These are phyloP conservation scores for Andrena bicolor DNA, from an alignment of 2,888 invertebrate genomes.

Conservation along the genomic window DNA sequence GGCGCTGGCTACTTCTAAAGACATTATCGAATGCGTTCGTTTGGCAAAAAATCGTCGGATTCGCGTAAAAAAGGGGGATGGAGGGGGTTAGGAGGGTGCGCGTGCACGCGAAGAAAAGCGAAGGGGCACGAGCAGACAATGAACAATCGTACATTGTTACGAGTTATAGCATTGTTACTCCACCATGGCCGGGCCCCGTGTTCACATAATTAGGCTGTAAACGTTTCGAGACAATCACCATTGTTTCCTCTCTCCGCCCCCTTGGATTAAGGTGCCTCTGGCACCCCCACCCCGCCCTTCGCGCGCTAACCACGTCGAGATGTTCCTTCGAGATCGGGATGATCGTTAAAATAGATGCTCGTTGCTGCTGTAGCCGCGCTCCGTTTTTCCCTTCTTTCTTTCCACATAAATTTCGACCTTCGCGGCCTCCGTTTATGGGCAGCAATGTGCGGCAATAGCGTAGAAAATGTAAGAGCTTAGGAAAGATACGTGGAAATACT, in stretches of 20 bases:
- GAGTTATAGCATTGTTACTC: slow-evolving; percentile 85
- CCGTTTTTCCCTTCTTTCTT: background rate
- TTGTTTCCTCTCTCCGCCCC: slow-evolving; percentile 79
- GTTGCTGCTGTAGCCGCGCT: background rate
- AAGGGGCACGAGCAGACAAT: slow-evolving; percentile 80
- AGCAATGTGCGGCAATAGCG: background rate
- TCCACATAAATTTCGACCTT: background rate
- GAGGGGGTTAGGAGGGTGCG: slow-evolving; percentile 66
- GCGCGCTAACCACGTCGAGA: slow-evolving; percentile 53
- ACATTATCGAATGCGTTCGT: background rate
- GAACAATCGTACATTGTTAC: slow-evolving; percentile 85
- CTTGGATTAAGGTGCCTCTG: slow-evolving; percentile 63
- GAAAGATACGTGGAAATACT: background rate
- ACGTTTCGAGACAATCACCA: slow-evolving; percentile 85
- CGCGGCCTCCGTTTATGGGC: background rate
- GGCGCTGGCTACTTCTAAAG: background rate
- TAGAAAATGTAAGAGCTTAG: background rate
- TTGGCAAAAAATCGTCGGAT: slow-evolving; percentile 15
- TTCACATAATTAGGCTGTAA: slow-evolving; percentile 85
- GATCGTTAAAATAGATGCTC: slow-evolving; percentile 42
- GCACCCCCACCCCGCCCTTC: slow-evolving; percentile 22
- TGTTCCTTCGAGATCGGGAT: slow-evolving; percentile 17
- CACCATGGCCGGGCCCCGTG: slow-evolving; percentile 82
- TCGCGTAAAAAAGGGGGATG: slow-evolving; percentile 25
- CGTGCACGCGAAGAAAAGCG: slow-evolving; percentile 74